Evolutionary conservation across 2,888 invertebrate genomes (phyloP).

Genomic region (Temnothorax rugatulus): DNA sequence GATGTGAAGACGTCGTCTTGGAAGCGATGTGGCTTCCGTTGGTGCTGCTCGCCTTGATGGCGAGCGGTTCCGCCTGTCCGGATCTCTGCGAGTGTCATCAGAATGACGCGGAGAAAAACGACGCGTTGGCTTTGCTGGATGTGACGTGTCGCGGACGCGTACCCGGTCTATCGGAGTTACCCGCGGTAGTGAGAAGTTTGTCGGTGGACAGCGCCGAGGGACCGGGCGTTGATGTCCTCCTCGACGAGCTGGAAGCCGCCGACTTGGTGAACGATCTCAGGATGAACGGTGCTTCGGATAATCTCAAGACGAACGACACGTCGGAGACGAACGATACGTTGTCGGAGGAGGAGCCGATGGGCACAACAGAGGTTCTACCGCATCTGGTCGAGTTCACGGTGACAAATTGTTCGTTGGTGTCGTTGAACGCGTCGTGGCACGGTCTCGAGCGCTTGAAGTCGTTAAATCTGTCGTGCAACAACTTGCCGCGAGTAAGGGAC

Average conservation of each 20-base stretch:
- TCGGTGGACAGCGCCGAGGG: constrained; percentile 72
- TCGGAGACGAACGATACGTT: constrained; percentile 56
- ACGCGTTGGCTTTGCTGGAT: constrained; percentile 62
- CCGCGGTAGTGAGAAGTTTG: constrained; percentile 71
- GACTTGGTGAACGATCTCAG: constrained; percentile 59
- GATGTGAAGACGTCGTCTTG: constrained; percentile 72
- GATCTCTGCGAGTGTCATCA: constrained; percentile 80
- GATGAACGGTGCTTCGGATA: constrained; percentile 43
- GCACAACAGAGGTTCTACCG: constrained; percentile 57
- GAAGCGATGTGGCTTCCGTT: constrained; percentile 82
- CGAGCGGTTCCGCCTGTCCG: constrained; percentile 83
- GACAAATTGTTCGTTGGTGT: constrained; percentile 79
- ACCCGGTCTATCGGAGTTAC: constrained; percentile 71
- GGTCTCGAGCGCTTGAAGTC: constrained; percentile 72
- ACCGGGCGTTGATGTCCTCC: constrained; percentile 71
- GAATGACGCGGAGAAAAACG: constrained; percentile 46
- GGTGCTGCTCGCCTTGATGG: constrained; percentile 83
- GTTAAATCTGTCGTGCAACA: constrained; percentile 81
- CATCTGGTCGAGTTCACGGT: constrained; percentile 72
- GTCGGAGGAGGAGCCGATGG: neutral
- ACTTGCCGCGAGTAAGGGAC: constrained; percentile 73
- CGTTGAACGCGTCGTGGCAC: constrained; percentile 78
- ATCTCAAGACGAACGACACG: constrained; percentile 47
- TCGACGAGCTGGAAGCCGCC: constrained; percentile 68
- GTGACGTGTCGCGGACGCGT: constrained; percentile 74